A percentile compares a stretch with the other conserved stretches of the same genome.
These are phyloP conservation scores for Lasioglossum malachurum DNA, from an alignment of 2,888 invertebrate species.

Conservation along the genomic window DNA sequence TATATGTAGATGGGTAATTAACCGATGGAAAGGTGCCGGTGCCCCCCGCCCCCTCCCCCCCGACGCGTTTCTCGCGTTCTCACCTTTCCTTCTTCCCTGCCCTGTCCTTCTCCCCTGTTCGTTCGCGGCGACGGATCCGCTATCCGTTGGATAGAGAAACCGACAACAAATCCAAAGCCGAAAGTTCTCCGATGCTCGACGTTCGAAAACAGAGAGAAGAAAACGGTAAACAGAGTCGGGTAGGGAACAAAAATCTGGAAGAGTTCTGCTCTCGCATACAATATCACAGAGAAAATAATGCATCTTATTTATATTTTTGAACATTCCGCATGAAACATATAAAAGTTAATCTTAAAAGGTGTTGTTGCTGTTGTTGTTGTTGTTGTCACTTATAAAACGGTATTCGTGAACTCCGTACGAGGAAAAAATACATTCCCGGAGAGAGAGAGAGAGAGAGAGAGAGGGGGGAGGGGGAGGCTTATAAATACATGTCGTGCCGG, in stretches of 20 bases:
- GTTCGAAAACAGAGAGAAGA: not conserved
- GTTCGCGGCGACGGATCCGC: not conserved
- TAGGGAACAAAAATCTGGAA: slow-evolving; percentile 34
- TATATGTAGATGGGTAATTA: not conserved
- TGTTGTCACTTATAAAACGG: slow-evolving; percentile 64
- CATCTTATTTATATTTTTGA: slow-evolving; percentile 68
- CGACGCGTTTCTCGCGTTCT: slow-evolving; percentile 8
- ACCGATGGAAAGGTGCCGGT: no score
- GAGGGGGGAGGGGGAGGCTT: not conserved
- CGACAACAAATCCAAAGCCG: not conserved
- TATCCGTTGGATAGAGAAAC: not conserved
- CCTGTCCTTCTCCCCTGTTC: slow-evolving; percentile 24
- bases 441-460: not conserved
- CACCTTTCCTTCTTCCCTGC: slow-evolving; percentile 27
- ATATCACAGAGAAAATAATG: slow-evolving; percentile 64
- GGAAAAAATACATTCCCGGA: slow-evolving; percentile 55
- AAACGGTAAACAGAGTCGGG: not conserved
- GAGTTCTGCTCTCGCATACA: slow-evolving; percentile 51
- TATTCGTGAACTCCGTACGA: slow-evolving; percentile 52
- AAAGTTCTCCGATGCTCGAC: slow-evolving; percentile 31
- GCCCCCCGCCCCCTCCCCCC: no score
- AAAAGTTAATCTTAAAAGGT: slow-evolving; percentile 64
- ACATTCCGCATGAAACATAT: slow-evolving; percentile 69
- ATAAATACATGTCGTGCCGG: slow-evolving; percentile 36
- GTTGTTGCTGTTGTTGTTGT: not conserved